A percentile compares a stretch with the other conserved stretches of the same genome.
Conservation (phyloP, 2,888 invertebrate genomes). For the Chromoteleia sp. region DNA sequence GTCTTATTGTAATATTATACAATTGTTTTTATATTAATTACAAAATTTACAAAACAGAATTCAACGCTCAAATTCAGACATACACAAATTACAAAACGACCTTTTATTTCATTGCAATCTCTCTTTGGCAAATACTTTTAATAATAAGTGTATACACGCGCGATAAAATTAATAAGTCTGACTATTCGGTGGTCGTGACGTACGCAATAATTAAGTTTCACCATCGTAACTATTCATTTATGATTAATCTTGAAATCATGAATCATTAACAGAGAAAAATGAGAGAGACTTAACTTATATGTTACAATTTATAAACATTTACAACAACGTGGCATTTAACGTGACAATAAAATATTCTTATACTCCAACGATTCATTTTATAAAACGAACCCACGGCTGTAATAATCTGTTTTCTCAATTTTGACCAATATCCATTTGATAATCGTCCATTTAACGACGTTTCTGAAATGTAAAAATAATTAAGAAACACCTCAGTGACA, state of each 20-base stretch:
- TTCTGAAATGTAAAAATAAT: constrained; percentile 52
- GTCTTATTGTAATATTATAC: constrained; percentile 20
- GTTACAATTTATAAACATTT: constrained; percentile 21
- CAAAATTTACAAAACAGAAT: constrained; percentile 10
- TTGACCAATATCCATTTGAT: constrained; percentile 36
- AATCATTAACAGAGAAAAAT: neutral
- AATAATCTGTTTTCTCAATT: constrained; percentile 20
- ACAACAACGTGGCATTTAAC: constrained; percentile 4
- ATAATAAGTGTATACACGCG: constrained; percentile 19
- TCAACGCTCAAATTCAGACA: constrained; percentile 2
- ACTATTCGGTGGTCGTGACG: constrained; percentile 35
- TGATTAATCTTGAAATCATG: neutral
- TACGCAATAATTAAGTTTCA: neutral
- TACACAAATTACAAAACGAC: constrained; percentile 8
- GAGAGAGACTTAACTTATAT: neutral
- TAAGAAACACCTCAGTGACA: neutral
- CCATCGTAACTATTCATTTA: neutral
- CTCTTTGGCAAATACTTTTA: constrained; percentile 64
- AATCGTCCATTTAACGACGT: constrained; percentile 27
- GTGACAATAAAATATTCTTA: constrained; percentile 20
- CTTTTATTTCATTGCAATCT: constrained; percentile 32
- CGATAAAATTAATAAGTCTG: constrained; percentile 15
- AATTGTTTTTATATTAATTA: constrained; percentile 26
- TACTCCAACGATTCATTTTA: constrained; percentile 32
- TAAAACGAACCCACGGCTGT: constrained; percentile 24